Conservation (phyloP, 2,888 invertebrate genomes). For the Hypselothyrea guttata region DNA sequence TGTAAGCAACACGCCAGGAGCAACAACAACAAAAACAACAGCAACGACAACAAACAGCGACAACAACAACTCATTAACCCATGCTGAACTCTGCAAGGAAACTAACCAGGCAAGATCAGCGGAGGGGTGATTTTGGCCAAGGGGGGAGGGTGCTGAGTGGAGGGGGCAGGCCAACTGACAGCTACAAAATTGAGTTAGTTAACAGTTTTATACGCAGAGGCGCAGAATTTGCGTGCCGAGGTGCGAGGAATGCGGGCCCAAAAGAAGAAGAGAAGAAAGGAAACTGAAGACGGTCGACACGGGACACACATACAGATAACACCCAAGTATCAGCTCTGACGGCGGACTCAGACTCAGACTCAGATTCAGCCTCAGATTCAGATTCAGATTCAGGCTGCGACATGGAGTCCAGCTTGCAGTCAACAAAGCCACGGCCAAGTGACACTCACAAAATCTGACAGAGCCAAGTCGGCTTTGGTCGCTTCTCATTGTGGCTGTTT, state of each 20-base stretch:
- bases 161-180: slow-evolving; percentile 72
- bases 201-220: slow-evolving; percentile 82
- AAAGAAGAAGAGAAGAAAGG: slow-evolving; percentile 15
- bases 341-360: slow-evolving; percentile 1
- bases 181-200: slow-evolving; percentile 82
- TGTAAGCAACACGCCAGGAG: slow-evolving; percentile 64
- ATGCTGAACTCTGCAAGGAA: slow-evolving; percentile 64
- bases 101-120: slow-evolving; percentile 34
- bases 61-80: slow-evolving; percentile 76
- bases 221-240: slow-evolving; percentile 77
- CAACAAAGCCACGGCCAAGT: slow-evolving; percentile 62
- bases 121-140: background rate
- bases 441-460: slow-evolving; percentile 77
- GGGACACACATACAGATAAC: slow-evolving; percentile 61
- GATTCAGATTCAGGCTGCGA: background rate
- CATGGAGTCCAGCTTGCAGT: slow-evolving; percentile 10
- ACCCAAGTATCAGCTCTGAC: slow-evolving; percentile 45
- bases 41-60: slow-evolving; percentile 23
- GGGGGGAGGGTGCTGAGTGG: background rate
- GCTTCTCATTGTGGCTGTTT: slow-evolving; percentile 42
- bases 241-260: slow-evolving; percentile 47
- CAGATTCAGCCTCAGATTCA: background rate
- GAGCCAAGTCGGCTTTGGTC: slow-evolving; percentile 56
- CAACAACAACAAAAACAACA: slow-evolving; percentile 27
- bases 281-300: slow-evolving; percentile 70